Base-by-base conservation (phyloP, 2,113 vertebrate genomes). In the Ginglymostoma cirratum region DNA sequence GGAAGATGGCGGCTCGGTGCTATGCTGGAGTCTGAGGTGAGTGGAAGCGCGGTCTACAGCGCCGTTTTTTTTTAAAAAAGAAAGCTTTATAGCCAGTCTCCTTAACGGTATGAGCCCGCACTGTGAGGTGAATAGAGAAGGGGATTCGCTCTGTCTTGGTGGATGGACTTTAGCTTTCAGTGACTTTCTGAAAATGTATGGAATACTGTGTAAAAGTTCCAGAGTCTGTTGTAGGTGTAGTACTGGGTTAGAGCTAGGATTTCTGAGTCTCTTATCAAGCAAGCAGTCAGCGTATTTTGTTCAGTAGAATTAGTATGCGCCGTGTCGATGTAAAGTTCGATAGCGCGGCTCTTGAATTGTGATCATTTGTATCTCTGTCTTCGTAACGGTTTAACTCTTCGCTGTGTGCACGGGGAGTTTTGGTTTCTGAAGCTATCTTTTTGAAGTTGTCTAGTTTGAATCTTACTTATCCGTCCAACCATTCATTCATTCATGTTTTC, bases 1-100 rank as follows among this genome's bases (percentile, higher is more conserved):
- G 94, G 94, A 95, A 95, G 94, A 95, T 95, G 94, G 94, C 94
- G 93, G 42, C 93, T 94, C 2, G n/a, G 38, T 12, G 0, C 93
- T 19, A 23, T 10, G 93, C 38, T 34, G 94, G 24, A 0, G 23
- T 48, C 23, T 52, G 94, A 72, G 67, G 94, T 72, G 94, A 95
- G 94, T 27, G 66, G 67, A 24, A 3, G 61, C 6, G 67, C 17
- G 34, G 21, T 52, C 23, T 12, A 42, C 38, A 48, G 85, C 48
- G 3, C 48, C 45, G 23, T 4, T 87, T 1, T 70, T 70, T 70
- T 70, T 70, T 27, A 67, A 19, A 23, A 17, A 69, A 19, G 17
- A 48, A 48, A 10, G 0, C 55, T 0, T 48, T 8, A 0, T 7
- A 27, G 85, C 45, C 85, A 52, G 85, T 52, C 23, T 27, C 23